Percentiles rank a stretch among this genome's conserved stretches.
Conservation (phyloP, 1,140 invertebrate genomes). For the Samia ricini region DNA sequence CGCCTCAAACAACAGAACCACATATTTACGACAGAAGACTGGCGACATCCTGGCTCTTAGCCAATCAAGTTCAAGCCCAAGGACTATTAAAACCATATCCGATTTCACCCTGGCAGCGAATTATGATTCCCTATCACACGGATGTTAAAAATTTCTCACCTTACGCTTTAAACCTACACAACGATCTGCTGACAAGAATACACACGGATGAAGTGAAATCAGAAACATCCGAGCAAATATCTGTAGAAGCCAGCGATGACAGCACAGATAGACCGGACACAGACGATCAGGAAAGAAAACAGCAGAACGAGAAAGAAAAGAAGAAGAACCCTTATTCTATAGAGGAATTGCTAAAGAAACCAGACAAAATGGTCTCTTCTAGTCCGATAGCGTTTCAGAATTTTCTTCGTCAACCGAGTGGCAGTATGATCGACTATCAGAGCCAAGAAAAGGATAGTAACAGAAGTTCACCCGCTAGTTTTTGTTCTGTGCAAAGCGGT, state of each 20-base stretch:
- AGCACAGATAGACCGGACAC: conserved; percentile 80
- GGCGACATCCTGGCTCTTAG: conserved; percentile 78
- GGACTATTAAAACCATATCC: conserved; percentile 66
- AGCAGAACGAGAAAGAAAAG: conserved; percentile 66
- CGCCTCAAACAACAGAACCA: conserved; percentile 47
- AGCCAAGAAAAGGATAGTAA: conserved; percentile 57
- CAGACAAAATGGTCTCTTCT: conserved; percentile 77
- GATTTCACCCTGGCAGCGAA: conserved; percentile 75
- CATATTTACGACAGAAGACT: conserved; percentile 74
- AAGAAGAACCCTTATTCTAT: conserved; percentile 92
- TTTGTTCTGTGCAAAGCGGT: conserved; percentile 63
- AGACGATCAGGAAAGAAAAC: conserved; percentile 73
- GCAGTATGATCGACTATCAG: conserved; percentile 60
- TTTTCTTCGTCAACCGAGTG: conserved; percentile 67
- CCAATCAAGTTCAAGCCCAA: conserved; percentile 72
- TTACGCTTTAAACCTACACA: conserved; percentile 57
- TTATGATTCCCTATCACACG: conserved; percentile 74
- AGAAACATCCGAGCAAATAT: conserved; percentile 65
- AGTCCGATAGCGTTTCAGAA: conserved; percentile 54
- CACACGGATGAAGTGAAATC: conserved; percentile 67
- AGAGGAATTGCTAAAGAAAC: conserved; percentile 90
- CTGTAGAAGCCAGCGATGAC: conserved; percentile 80
- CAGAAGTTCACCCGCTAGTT: conserved; percentile 66
- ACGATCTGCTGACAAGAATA: conserved; percentile 56
- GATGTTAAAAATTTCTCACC: conserved; percentile 64